Percentiles rank a stretch among this genome's conserved stretches.
These are phyloP conservation scores for Pecten maximus DNA, from an alignment of 2,888 invertebrate species.

Conservation along the genomic window DNA sequence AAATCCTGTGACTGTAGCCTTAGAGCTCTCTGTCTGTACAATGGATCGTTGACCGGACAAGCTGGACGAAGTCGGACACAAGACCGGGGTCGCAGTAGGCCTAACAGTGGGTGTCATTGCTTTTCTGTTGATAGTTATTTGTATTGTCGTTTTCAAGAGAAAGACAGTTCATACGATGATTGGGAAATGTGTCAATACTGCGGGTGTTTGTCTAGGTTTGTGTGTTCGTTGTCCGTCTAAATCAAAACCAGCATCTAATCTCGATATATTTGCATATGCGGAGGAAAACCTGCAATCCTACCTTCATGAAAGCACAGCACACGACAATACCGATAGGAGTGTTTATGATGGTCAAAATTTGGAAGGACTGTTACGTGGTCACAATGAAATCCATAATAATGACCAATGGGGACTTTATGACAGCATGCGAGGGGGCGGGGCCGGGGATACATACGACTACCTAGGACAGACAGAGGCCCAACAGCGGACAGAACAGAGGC, in stretches of 20 bases:
- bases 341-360: neutral
- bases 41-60: neutral
- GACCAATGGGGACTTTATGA: neutral
- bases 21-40: neutral
- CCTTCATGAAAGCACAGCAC: neutral
- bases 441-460: neutral
- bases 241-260: neutral
- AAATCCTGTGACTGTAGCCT: neutral
- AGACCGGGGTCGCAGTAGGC: neutral
- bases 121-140: neutral
- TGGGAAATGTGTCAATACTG: neutral
- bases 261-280: neutral
- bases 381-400: too few relatives aligned
- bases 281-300: neutral
- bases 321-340: neutral
- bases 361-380: neutral
- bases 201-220: neutral
- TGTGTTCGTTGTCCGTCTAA: neutral
- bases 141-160: neutral
- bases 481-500: neutral
- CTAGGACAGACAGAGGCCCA: neutral
- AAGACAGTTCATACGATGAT: neutral
- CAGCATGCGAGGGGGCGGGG: neutral
- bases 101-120: neutral
- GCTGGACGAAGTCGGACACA: neutral